Evolutionary conservation across 2,797 vertebrate species (phyloP).

Genomic region (Pipistrellus pygmaeus): DNA sequence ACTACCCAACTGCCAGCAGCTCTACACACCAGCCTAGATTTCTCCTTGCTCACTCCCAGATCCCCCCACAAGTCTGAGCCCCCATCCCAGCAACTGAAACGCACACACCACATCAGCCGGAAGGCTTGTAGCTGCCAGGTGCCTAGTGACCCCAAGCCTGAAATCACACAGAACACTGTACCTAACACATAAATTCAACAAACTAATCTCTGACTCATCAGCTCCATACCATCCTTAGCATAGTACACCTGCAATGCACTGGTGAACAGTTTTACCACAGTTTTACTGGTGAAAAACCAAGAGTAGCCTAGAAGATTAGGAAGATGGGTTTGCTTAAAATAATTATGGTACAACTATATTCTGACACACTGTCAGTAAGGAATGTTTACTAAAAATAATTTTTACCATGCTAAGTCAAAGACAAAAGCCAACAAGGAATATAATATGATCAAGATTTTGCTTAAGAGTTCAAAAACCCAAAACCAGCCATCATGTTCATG

Average conservation of each 20-base stretch:
- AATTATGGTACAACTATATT: background rate
- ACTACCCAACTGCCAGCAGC: background rate
- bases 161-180: background rate
- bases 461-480: background rate
- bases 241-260: background rate
- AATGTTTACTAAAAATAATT: constrained; percentile 34
- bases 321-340: background rate
- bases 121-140: background rate
- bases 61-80: background rate
- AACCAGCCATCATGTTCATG: background rate
- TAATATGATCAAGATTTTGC: background rate
- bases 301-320: constrained; percentile 4
- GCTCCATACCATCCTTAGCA: background rate
- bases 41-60: background rate
- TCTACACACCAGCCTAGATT: background rate
- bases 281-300: background rate
- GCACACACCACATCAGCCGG: accelerated
- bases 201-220: background rate
- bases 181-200: background rate
- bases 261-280: background rate
- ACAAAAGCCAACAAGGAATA: constrained; percentile 23
- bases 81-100: background rate
- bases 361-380: constrained; percentile 25
- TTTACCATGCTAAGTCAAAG: constrained; percentile 50
- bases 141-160: background rate